These are phyloP conservation scores for Sandelia bainsii DNA, from an alignment of 2,797 vertebrate species.

Conservation along the genomic window DNA sequence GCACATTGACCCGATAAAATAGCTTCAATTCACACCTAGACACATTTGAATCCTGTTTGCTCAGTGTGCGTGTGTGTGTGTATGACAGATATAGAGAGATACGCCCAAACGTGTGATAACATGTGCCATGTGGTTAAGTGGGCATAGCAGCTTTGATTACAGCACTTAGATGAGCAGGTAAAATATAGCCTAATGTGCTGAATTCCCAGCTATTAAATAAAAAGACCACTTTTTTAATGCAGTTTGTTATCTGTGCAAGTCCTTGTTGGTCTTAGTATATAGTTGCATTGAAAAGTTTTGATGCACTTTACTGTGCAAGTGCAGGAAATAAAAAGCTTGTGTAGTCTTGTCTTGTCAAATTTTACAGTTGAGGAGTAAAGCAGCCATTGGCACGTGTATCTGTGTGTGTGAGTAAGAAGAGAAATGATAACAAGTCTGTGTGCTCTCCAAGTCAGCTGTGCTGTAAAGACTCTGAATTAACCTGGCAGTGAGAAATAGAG, in stretches of 20 bases:
- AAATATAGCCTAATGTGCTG: neutral
- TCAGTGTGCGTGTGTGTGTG: conserved; percentile 20
- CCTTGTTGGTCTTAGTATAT: neutral
- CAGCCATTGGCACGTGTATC: conserved; percentile 41
- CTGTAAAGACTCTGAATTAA: conserved; percentile 21
- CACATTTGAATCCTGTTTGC: conserved; percentile 52
- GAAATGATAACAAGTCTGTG: conserved; percentile 26
- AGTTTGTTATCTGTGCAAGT: neutral
- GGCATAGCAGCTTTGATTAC: conserved; percentile 9
- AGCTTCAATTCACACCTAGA: conserved; percentile 54
- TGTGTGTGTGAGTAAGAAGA: conserved; percentile 40
- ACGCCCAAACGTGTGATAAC: conserved; percentile 47
- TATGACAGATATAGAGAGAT: conserved; percentile 11
- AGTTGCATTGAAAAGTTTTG: conserved; percentile 28
- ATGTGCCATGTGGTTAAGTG: conserved; percentile 10
- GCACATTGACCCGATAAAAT: conserved; percentile 47
- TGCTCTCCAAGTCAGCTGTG: conserved; percentile 20
- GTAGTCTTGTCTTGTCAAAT: conserved; percentile 10
- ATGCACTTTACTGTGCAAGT: neutral
- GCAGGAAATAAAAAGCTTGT: conserved; percentile 25
- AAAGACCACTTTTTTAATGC: neutral
- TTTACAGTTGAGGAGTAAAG: neutral
- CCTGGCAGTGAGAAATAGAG: conserved; percentile 35
- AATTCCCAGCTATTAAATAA: neutral
- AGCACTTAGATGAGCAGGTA: conserved; percentile 12